phyloP scores from a whole-genome alignment of 2,113 vertebrate species.

The Pseudonaja textilis region DNA sequence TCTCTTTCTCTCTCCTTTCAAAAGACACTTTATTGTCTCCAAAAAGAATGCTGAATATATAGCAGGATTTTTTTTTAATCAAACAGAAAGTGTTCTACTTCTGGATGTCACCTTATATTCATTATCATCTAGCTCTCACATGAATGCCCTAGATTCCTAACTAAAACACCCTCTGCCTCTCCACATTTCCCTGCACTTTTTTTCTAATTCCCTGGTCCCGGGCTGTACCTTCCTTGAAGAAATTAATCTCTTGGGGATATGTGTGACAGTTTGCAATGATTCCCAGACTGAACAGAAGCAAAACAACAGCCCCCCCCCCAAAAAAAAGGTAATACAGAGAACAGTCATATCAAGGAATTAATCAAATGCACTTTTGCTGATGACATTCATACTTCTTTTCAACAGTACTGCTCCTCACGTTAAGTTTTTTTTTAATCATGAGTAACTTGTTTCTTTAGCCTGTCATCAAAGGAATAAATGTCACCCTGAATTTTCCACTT shows the following conservation, averaged over 20 bases:
- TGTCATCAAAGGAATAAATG: constrained; percentile 68
- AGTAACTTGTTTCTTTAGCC: constrained; percentile 53
- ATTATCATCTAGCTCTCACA: constrained; percentile 10
- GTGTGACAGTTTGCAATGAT: constrained; percentile 32
- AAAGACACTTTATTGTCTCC: not conserved
- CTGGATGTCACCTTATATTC: constrained; percentile 6
- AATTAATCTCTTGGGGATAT: constrained; percentile 24
- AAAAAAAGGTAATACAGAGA: constrained; percentile 18
- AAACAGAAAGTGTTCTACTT: not conserved
- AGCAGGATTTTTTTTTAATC: not conserved
- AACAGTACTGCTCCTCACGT: constrained; percentile 53
- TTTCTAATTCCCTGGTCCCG: constrained; percentile 15
- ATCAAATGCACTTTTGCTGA: constrained; percentile 49
- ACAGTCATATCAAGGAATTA: constrained; percentile 14
- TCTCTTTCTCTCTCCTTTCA: not conserved
- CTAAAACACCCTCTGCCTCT: not conserved
- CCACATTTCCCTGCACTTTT: not conserved
- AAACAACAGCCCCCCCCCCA: constrained; percentile 1
- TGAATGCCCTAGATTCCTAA: not conserved
- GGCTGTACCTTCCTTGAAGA: not conserved
- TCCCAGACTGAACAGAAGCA: not conserved
- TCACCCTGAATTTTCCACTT: constrained; percentile 60
- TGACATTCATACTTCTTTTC: constrained; percentile 59
- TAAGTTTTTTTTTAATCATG: constrained; percentile 43
- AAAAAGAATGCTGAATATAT: not conserved